Conservation (phyloP, 2,888 invertebrate genomes). For the Phortica magna region DNA sequence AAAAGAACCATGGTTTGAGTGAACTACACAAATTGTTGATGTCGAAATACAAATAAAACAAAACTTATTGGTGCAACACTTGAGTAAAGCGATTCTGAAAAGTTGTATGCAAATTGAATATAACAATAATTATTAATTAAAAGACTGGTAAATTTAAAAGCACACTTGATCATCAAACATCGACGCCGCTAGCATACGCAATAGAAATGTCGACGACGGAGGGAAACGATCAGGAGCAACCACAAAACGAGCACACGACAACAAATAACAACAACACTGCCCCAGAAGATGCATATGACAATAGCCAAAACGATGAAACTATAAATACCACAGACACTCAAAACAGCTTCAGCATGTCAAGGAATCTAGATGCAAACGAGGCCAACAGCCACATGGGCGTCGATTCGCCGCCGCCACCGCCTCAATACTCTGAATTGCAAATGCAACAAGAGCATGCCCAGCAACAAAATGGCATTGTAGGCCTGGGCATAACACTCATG, state of each 20-base stretch:
- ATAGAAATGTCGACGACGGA: conserved; percentile 61
- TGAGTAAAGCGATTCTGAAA: neutral
- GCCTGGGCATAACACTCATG: conserved; percentile 63
- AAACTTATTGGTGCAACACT: neutral
- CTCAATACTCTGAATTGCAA: conserved; percentile 34
- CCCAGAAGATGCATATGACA: conserved; percentile 40
- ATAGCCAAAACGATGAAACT: conserved; percentile 52
- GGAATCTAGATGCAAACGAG: conserved; percentile 47
- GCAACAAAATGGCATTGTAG: conserved; percentile 49
- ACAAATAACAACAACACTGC: conserved; percentile 48
- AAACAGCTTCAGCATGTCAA: conserved; percentile 43
- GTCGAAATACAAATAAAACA: neutral
- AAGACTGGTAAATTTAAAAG: conserved; percentile 56
- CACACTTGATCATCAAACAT: conserved; percentile 35
- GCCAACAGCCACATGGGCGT: conserved; percentile 40
- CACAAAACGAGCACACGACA: conserved; percentile 28
- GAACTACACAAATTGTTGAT: neutral
- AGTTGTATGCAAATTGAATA: neutral
- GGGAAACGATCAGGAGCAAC: conserved; percentile 56
- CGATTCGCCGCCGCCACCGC: conserved; percentile 46
- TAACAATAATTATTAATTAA: conserved; percentile 39
- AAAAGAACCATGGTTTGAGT: neutral
- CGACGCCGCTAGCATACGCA: conserved; percentile 40
- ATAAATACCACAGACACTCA: conserved; percentile 31
- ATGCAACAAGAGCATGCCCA: conserved; percentile 47